Evolutionary conservation across 2,888 invertebrate genomes (phyloP).

Genomic region (Marasmarcha lunaedactyla): DNA sequence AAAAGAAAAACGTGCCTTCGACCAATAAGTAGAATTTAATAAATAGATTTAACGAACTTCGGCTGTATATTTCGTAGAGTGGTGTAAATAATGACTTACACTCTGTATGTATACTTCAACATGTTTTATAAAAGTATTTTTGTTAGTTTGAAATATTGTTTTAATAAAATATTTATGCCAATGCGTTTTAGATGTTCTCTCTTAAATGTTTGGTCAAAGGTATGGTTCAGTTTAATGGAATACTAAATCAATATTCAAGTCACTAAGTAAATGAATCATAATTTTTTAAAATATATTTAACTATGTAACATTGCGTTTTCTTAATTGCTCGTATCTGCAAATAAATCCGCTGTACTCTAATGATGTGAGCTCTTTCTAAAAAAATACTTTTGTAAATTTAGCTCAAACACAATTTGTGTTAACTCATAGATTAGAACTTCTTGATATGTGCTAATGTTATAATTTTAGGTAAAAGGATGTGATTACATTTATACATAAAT

Average conservation of each 20-base stretch:
- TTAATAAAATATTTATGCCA: no score
- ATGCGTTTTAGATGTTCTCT: no score
- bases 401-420: conserved; percentile 27
- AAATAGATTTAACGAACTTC: conserved; percentile 36
- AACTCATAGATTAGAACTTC: conserved; percentile 24
- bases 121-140: background rate
- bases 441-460: conserved; percentile 33
- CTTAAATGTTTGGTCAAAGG: no score
- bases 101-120: background rate
- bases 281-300: no score
- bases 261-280: no score
- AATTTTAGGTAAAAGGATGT: conserved; percentile 56
- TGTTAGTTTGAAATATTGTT: background rate
- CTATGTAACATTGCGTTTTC: no score
- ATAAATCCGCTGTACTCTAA: no score
- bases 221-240: no score
- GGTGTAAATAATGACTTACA: conserved; percentile 22
- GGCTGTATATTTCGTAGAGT: conserved; percentile 33
- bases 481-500: conserved; percentile 67
- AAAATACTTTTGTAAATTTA: conserved; percentile 5
- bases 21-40: conserved; percentile 44
- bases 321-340: no score
- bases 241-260: no score
- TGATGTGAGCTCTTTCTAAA: no score
- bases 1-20: conserved; percentile 63